Evolutionary conservation across 2,797 vertebrate genomes (phyloP).

Genomic region (Syncerus caffer): DNA sequence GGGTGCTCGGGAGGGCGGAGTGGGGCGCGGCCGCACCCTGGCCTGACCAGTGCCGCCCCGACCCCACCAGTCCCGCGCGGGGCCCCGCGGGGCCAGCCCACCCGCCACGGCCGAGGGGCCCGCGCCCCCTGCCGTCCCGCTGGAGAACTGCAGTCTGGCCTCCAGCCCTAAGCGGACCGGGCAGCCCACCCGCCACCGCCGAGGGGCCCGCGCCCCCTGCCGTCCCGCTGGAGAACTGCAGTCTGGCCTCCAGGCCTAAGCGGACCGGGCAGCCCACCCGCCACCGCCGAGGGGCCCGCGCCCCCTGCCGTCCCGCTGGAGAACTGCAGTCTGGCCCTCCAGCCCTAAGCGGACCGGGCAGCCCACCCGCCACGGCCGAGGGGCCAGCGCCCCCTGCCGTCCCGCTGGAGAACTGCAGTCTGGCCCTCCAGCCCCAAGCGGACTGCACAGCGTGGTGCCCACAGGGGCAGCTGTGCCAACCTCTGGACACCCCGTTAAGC

Average conservation of each 20-base stretch:
- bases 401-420: constrained; percentile 75
- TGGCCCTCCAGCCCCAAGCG: background rate
- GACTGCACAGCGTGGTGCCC: accelerated
- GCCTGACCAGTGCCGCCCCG: background rate
- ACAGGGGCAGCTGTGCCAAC: too few species aligned
- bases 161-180: too few species aligned
- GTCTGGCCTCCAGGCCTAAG: background rate
- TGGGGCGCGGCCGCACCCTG: background rate
- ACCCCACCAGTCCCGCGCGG: background rate
- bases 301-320: constrained; percentile 74
- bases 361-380: background rate
- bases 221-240: constrained; percentile 76
- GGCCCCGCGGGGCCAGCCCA: background rate
- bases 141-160: constrained; percentile 79
- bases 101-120: background rate
- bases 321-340: constrained; percentile 72
- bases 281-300: constrained; percentile 27
- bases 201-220: constrained; percentile 75
- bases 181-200: background rate
- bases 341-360: accelerated
- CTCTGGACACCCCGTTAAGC: background rate
- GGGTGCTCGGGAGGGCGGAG: background rate
- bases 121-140: constrained; percentile 75
- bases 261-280: accelerated
- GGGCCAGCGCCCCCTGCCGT: constrained; percentile 75